phyloP scores from a whole-genome alignment of 2,797 vertebrate species.

The Synaphobranchus kaupii region DNA sequence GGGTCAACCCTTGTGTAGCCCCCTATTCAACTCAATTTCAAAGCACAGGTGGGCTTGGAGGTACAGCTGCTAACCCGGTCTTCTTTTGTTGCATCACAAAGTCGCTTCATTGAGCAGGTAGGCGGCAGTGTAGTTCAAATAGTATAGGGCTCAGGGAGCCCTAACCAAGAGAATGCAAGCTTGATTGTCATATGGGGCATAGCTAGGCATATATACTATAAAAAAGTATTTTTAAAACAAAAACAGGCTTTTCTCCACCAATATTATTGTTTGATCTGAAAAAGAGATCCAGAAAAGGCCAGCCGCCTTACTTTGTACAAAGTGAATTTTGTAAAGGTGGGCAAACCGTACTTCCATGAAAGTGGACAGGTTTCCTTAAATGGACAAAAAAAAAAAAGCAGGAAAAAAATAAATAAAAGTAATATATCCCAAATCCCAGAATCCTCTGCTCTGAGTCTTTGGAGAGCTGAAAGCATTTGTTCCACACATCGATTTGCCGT shows the following conservation, averaged over 20 bases:
- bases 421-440: neutral
- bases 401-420: neutral
- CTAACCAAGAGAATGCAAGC: neutral
- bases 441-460: neutral
- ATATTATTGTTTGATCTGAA: neutral
- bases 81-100: neutral
- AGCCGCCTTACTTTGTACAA: neutral
- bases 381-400: neutral
- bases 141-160: neutral
- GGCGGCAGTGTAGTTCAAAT: neutral
- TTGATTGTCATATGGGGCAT: neutral
- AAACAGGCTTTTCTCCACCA: neutral
- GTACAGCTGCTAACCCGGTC: neutral
- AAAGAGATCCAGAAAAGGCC: neutral
- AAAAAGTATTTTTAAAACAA: neutral
- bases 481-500: neutral
- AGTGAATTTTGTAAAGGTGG: neutral
- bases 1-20: neutral
- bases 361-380: neutral
- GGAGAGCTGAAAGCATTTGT: neutral
- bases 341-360: neutral
- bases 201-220: neutral
- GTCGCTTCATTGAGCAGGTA: neutral
- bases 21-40: neutral
- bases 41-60: neutral